Conservation (phyloP, 2,797 vertebrate genomes). For the Oreochromis grahami region DNA sequence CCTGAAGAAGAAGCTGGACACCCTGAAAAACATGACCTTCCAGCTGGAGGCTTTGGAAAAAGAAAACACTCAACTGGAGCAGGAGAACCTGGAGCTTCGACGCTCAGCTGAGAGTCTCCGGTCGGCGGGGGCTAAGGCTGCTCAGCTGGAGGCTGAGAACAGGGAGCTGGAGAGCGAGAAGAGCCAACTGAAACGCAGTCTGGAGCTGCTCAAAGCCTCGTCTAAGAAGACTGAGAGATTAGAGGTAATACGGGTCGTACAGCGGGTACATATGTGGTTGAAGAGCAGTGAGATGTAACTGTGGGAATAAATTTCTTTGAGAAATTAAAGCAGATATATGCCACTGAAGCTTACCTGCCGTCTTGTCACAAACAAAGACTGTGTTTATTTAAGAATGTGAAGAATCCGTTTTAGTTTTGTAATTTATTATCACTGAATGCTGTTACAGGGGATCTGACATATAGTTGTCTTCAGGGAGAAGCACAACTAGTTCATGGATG, state of each 20-base stretch:
- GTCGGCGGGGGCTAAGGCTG: constrained; percentile 83
- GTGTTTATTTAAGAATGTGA: neutral
- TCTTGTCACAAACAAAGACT: rapidly evolving
- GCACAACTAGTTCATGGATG: constrained; percentile 37
- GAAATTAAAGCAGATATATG: neutral
- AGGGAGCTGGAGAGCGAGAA: constrained; percentile 92
- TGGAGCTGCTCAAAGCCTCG: constrained; percentile 93
- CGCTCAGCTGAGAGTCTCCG: constrained; percentile 87
- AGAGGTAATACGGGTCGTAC: constrained; percentile 70
- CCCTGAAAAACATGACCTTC: constrained; percentile 87
- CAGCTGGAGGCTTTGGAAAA: constrained; percentile 93
- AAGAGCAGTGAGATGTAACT: neutral
- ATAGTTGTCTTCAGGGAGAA: constrained; percentile 8
- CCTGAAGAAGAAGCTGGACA: constrained; percentile 89
- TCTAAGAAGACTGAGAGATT: constrained; percentile 93
- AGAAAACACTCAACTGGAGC: constrained; percentile 91
- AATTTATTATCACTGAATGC: neutral
- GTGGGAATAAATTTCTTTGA: neutral
- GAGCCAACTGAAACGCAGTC: constrained; percentile 86
- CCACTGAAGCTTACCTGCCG: neutral
- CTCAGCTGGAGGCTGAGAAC: constrained; percentile 91
- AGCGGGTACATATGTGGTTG: neutral
- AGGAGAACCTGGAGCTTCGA: constrained; percentile 90
- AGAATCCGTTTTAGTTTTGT: neutral
- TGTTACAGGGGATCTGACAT: constrained; percentile 54